Percentiles rank a stretch among this genome's conserved stretches.
These are phyloP conservation scores for Bombus sylvicola DNA, from an alignment of 1,140 invertebrate genomes.

Conservation along the genomic window DNA sequence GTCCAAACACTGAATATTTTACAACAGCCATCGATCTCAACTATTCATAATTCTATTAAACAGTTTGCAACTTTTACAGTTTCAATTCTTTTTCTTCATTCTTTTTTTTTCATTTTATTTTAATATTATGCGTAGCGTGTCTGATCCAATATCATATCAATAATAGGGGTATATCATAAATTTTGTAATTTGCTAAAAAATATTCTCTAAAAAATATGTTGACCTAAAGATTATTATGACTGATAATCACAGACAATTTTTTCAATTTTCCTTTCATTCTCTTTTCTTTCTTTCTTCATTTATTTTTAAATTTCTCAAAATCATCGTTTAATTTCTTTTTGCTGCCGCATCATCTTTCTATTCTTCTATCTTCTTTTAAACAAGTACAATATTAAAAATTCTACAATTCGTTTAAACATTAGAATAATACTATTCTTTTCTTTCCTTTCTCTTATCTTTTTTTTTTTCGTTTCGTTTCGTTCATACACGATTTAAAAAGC, in stretches of 20 bases:
- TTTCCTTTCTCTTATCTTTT: background rate
- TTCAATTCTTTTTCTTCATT: constrained; percentile 54
- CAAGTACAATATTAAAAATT: constrained; percentile 73
- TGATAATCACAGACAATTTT: constrained; percentile 83
- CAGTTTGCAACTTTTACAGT: constrained; percentile 74
- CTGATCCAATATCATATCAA: constrained; percentile 80
- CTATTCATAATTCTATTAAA: constrained; percentile 79
- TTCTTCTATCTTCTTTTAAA: constrained; percentile 57
- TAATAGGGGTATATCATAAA: constrained; percentile 81
- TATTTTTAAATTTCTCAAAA: constrained; percentile 58
- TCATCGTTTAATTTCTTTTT: constrained; percentile 46
- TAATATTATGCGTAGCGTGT: constrained; percentile 75
- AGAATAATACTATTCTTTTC: constrained; percentile 68
- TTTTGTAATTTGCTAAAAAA: constrained; percentile 83
- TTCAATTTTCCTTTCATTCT: constrained; percentile 72
- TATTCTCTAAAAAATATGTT: constrained; percentile 83
- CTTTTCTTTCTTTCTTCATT: constrained; percentile 34
- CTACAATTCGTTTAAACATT: constrained; percentile 73
- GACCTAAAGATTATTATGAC: constrained; percentile 83
- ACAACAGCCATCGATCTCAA: constrained; percentile 82
- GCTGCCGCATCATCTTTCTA: background rate
- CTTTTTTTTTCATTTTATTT: constrained; percentile 52
- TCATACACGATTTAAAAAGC: constrained; percentile 73
- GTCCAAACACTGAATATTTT: constrained; percentile 82
- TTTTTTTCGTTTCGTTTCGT: constrained; percentile 37